Evolutionary conservation across 2,888 invertebrate species (phyloP), one percentile per base, ranked within the genome.

Genomic region (Plebejus argus): DNA sequence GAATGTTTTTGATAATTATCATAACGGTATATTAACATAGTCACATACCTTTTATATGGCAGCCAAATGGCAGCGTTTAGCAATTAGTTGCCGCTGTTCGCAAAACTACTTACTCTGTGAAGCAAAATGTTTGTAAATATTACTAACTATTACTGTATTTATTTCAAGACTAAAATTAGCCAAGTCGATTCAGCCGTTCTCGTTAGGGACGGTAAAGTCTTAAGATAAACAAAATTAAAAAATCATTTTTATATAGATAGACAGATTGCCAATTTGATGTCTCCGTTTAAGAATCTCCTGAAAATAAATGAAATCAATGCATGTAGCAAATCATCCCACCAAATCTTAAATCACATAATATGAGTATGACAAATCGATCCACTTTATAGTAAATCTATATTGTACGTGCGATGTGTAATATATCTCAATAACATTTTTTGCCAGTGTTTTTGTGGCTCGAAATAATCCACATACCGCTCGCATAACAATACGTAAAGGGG

Each of bases 401-500:
- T 66, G 66, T 66, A 66, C 28, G 28, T 28, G 28, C 28, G 66
- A 28, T 28, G 28, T 66, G 18, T 66, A 33, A 66, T 66, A 33
- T 28, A 33, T 33, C 66, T 66, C 28, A 66, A 66, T 66, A 76
- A 76, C 35, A 33, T 56, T 49, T 56, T 76, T 76, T 76, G 33
- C 23, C 20, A 12, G 12, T 74, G 28, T 76, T 75, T 74, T 76
- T 66, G 70, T 58, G 76, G 74, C 78, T 78, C 35, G 78, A 79
- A 76, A 79, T 58, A 70, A 74, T 75, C 74, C 76, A 78, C 70
- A 76, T 66, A 45, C 70, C 72, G 28, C 28, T 76, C 74, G 66
- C 53, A 77, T 78, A 78, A 76, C 77, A 79, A 71, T 56, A 76
- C 56, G 58, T 77, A 70, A 70, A 79, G 78, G 78, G 80, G 79